Evolutionary conservation across 2,113 vertebrate genomes (phyloP), one percentile per base, ranked within the genome.

Genomic region (Craseonycteris thonglongyai): DNA sequence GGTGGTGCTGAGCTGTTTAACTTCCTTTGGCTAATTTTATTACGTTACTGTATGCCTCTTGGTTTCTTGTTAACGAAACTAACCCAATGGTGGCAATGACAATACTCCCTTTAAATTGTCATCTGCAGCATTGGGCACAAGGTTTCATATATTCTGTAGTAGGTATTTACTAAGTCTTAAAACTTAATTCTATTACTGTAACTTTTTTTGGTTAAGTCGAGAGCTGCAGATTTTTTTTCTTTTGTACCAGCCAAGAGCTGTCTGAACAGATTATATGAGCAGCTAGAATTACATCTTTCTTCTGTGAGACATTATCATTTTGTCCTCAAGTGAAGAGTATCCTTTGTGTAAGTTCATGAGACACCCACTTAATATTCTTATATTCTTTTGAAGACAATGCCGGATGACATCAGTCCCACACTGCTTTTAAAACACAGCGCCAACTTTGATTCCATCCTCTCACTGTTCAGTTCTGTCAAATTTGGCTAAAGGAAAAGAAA

Each of bases 351-450:
- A 93, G 94, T 95, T 96, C 92, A 88, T 56, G 84, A 97, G 88
- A 85, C 93, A 92, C 91, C 93, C 96, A 96, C 96, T 96, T 97
- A 97, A 97, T 97, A 97, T 97, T 95, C 97, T 88, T 45, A 81
- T 24, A 97, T 97, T 94, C 97, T 97, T 96, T 91, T 88, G 93
- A 95, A 97, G 96, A 97, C 93, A 97, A 96, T 95, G 92, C 93
- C 3, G 11, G 66, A 80, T 95, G 95, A 94, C 96, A 97, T 95
- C 84, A 92, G 74, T 65, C 92, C 92, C 92, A 86, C 87, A 16
- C 40, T 75, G 92, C 96, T 96, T 96, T 97, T 96, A 94, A 97
- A 97, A 96, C 95, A 92, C 61, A 35, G 88, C 6, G 0, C 90
- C 75, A 95, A 96, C 96, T 97, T 96, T 93, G 97, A 97, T 95